Base-by-base conservation (phyloP, 2,888 invertebrate species). In the Mycogona germanica region DNA sequence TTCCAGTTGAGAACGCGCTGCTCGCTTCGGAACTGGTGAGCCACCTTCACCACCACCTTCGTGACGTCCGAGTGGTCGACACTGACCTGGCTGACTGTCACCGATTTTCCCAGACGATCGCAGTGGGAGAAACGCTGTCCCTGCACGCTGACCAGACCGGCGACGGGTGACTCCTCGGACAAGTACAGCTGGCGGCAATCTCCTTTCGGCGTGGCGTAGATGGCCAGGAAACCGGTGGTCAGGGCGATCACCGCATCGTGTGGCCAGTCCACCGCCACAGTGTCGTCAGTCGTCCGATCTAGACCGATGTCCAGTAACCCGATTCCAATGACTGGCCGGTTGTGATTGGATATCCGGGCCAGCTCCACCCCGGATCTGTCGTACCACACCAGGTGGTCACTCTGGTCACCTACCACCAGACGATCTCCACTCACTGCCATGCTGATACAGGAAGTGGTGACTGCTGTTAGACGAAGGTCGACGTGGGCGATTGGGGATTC, bases 331-430 rank as follows among this genome's bases (percentile, higher is more conserved):
- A 40, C 50, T 3, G 50, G 50, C 21, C 40, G 38, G 3, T 40
- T 28, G 12, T 28, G 26, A 28, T 50, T 50, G 17, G 37, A n/a
- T 25, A 25, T 50, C 25, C 28, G 5, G 26, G 40, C 37, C 2
- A 50, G 17, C 19, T 40, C 26, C 2, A 14, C 21, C 9, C 50
- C 50, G 21, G 23, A n/a, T 37, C 25, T 14, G 26, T 50, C 40
- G 26, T 50, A 50, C 50, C 50, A 50, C 17, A 50, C n/a, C 12
- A 50, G n/a, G 28, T 50, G 23, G 26, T 50, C 40, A 21, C 7
- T 14, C 6, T 37, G 12, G 50, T 50, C 50, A 17, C 50, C 50
- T 9, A 50, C n/a, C 2, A 50, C 14, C 6, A 50, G 3, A 23
- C 25, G 25, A 19, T 38, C 38, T 2, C 50, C 50, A 6, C 38